Evolutionary conservation across 2,888 invertebrate genomes (phyloP), one percentile per base, ranked within the genome.

Genomic region (Lepidonotus clava): DNA sequence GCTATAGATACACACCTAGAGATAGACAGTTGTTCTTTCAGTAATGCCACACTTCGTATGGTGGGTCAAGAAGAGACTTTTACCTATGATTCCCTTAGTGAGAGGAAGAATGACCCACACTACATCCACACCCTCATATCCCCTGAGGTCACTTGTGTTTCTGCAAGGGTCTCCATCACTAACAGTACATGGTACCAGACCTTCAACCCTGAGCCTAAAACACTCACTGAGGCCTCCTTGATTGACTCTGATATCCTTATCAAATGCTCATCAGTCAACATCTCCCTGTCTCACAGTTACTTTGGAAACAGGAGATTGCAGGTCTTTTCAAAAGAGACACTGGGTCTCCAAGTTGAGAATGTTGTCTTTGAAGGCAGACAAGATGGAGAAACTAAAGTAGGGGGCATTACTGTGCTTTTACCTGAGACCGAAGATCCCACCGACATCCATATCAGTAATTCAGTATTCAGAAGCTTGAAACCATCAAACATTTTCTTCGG

Each of bases 251-350:
- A 76, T 24, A 76, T 76, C 6, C 21, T 76, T 18, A 76, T 76
- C 6, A 76, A 76, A 40, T 76, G 76, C 38, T 76, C 76, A 40
- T 2, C 24, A 21, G 36, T 28, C 6, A 1, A 76, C 6, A 18
- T 40, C 1, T 36, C 38, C 4, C 21, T 76, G 8, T 21, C 38
- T n/a, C 21, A 40, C 24, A 76, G 40, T 38, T 38, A 1, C 40
- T 24, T 83, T n/a, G 83, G 83, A 11, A 41, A 83, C 51, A n/a
- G 83, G 0, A 36, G 83, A 41, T 18, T 83, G 24, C 83, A 83
- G 24, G 28, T 83, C 0, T 40, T 83, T 21, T n/a, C 46, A 8
- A 83, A 34, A 14, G 24, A 18, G 6, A 14, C 32, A 8, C 1
- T 83, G 28, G 32, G 1, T 4, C 32, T 83, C 1, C 24, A 41